phyloP scores from a whole-genome alignment of 2,888 invertebrate genomes.

The Andrena bucephala region DNA sequence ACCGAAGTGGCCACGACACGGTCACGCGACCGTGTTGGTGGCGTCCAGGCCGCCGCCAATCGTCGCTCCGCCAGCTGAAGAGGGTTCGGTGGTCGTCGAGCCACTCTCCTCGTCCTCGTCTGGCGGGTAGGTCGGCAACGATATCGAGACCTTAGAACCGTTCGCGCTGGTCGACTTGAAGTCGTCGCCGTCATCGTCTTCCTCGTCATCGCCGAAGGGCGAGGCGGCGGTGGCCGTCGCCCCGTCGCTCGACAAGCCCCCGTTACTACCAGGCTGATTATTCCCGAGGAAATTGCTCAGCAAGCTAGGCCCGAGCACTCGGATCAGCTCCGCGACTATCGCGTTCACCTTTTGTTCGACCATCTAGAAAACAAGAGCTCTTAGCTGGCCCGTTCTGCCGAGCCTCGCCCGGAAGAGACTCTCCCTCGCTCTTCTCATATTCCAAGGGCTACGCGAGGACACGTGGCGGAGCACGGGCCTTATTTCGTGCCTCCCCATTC shows the following conservation, averaged over 20 bases:
- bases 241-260: constrained; percentile 80
- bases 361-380: constrained; percentile 86
- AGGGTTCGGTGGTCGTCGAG: constrained; percentile 49
- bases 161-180: constrained; percentile 71
- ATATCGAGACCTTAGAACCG: constrained; percentile 87
- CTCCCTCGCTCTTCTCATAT: background rate
- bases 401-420: background rate
- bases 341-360: constrained; percentile 92
- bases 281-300: constrained; percentile 88
- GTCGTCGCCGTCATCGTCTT: constrained; percentile 85
- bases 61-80: background rate
- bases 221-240: constrained; percentile 84
- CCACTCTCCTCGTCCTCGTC: constrained; percentile 87
- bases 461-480: background rate
- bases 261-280: constrained; percentile 84
- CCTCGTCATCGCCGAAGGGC: constrained; percentile 85
- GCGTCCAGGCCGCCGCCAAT: background rate
- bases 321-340: constrained; percentile 90
- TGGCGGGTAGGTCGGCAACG: constrained; percentile 89
- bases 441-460: background rate
- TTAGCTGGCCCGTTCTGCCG: constrained; percentile 40
- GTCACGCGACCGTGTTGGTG: constrained; percentile 50
- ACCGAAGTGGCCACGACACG: constrained; percentile 48
- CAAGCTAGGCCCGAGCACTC: constrained; percentile 91
- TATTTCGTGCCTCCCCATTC: background rate